phyloP scores from a whole-genome alignment of 2,888 invertebrate species.

The Galeruca laticollis region DNA sequence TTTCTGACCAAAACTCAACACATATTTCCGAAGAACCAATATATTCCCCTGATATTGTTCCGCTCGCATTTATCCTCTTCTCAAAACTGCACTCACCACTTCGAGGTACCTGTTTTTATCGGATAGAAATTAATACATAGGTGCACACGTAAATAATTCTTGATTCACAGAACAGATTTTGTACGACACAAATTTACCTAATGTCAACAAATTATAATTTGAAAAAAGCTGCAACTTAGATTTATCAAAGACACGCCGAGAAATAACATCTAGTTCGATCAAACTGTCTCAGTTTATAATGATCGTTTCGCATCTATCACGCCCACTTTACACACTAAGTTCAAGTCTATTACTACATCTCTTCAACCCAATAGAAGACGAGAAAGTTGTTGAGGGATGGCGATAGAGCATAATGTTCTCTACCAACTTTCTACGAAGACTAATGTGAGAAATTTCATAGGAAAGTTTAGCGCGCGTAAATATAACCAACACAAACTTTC shows the following conservation, averaged over 20 bases:
- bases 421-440: conserved; percentile 22
- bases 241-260: conserved; percentile 24
- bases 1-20: too few relatives aligned
- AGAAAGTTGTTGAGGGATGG: conserved; percentile 24
- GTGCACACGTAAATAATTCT: conserved; percentile 3
- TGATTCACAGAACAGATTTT: neutral
- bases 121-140: too few relatives aligned
- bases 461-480: conserved; percentile 24
- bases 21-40: too few relatives aligned
- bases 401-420: conserved; percentile 12
- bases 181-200: neutral
- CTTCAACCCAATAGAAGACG: conserved; percentile 40
- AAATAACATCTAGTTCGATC: conserved; percentile 30
- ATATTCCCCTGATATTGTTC: too few relatives aligned
- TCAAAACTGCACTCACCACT: too few relatives aligned
- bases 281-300: conserved; percentile 44
- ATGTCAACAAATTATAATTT: conserved; percentile 11
- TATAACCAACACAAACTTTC: neutral
- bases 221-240: conserved; percentile 9
- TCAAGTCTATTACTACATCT: conserved; percentile 47
- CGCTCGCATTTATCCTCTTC: too few relatives aligned
- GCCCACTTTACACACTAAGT: conserved; percentile 46
- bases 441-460: conserved; percentile 16
- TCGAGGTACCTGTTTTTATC: too few relatives aligned
- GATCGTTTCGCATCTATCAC: conserved; percentile 49